phyloP scores from a whole-genome alignment of 2,113 vertebrate genomes.

The Gila orcuttii region DNA sequence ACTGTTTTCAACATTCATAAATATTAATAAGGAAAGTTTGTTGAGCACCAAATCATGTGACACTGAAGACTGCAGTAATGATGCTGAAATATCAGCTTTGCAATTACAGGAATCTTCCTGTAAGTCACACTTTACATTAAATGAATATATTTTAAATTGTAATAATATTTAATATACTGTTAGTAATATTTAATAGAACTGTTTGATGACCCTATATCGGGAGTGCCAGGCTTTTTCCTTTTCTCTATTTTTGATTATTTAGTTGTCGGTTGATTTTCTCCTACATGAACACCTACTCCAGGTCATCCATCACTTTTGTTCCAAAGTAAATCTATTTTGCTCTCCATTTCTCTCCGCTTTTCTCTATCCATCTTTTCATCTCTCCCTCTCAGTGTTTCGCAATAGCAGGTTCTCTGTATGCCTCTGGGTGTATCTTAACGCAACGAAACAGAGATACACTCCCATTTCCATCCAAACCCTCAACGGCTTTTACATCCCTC shows the following conservation, averaged over 20 bases:
- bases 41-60: not conserved
- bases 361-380: conserved; percentile 1
- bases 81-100: not conserved
- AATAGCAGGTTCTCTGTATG: not conserved
- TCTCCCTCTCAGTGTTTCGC: conserved; percentile 27
- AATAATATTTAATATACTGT: not conserved
- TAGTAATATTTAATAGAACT: too few relatives aligned
- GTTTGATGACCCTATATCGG: not conserved
- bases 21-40: too few relatives aligned
- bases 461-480: conserved; percentile 23
- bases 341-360: conserved; percentile 36
- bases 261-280: not conserved
- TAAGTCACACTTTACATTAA: too few relatives aligned
- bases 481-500: not conserved
- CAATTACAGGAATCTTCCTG: not conserved
- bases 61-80: not conserved
- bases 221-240: not conserved
- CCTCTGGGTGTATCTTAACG: conserved; percentile 9
- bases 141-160: not conserved
- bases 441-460: conserved; percentile 25
- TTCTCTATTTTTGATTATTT: not conserved
- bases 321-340: conserved; percentile 49
- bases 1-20: not conserved
- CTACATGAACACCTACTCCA: conserved; percentile 36
- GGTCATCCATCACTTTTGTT: conserved; percentile 53